phyloP scores from a whole-genome alignment of 2,797 vertebrate genomes.

The Lagorchestes hirsutus region DNA sequence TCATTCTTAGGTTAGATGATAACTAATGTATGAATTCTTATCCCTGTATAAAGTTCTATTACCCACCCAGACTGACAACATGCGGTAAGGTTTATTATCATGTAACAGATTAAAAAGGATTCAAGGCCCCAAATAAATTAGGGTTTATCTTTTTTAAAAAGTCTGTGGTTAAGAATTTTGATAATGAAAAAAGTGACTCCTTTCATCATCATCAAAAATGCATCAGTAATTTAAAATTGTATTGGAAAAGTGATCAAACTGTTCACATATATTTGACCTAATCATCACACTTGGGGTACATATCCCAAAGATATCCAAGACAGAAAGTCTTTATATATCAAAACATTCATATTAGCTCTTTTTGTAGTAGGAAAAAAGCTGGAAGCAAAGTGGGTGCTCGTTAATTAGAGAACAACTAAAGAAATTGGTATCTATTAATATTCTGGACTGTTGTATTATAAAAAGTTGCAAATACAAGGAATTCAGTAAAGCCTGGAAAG shows the following conservation, averaged over 20 bases:
- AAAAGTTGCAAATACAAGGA: not conserved
- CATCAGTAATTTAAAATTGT: not conserved
- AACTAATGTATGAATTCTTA: not conserved
- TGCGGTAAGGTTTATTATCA: not conserved
- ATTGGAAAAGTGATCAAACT: not conserved
- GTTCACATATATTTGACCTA: not conserved
- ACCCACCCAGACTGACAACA: not conserved
- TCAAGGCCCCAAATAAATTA: not conserved
- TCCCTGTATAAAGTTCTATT: not conserved
- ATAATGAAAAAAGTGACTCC: not conserved
- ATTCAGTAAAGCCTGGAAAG: not conserved
- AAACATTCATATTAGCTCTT: not conserved
- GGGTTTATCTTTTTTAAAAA: not conserved
- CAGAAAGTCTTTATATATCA: not conserved
- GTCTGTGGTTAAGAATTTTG: not conserved
- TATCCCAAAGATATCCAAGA: not conserved
- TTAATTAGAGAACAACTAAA: not conserved
- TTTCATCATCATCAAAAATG: not conserved
- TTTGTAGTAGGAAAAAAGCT: not conserved
- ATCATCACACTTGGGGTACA: not conserved
- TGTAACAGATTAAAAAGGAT: not conserved
- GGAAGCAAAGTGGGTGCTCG: not conserved
- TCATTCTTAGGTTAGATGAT: not conserved
- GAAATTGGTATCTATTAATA: not conserved
- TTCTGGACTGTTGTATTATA: not conserved